Percentiles rank a stretch among this genome's conserved stretches.
These are phyloP conservation scores for Dryobates pubescens DNA, from an alignment of 2,797 vertebrate genomes.

Conservation along the genomic window DNA sequence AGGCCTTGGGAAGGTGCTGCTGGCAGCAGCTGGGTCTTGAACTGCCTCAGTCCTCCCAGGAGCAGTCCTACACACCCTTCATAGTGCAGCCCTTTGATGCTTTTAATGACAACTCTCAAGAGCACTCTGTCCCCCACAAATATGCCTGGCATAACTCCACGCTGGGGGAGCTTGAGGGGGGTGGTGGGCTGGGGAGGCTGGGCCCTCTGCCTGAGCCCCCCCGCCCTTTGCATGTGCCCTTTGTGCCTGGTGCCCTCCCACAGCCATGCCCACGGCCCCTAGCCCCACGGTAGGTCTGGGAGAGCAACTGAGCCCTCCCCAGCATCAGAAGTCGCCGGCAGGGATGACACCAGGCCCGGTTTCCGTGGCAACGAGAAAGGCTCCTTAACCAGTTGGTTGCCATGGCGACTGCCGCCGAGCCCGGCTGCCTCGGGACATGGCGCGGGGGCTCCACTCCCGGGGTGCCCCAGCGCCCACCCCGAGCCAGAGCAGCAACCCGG, in stretches of 20 bases:
- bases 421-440: not conserved
- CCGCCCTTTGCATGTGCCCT: too few species aligned
- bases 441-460: not conserved
- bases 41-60: not conserved
- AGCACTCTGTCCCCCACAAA: not conserved
- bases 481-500: not conserved
- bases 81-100: fast-evolving
- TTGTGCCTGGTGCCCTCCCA: not conserved
- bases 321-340: not conserved
- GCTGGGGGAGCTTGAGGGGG: too few species aligned
- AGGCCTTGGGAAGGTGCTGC: not conserved
- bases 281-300: not conserved
- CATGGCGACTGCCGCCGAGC: constrained; percentile 65
- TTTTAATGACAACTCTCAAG: not conserved
- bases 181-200: too few species aligned
- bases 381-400: constrained; percentile 75
- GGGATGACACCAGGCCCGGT: constrained; percentile 33
- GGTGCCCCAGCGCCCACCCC: not conserved
- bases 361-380: constrained; percentile 39
- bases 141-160: fast-evolving
- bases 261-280: not conserved
- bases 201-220: too few species aligned
- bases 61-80: not conserved
- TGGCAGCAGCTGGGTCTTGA: fast-evolving
- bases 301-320: not conserved